Evolutionary conservation across 92 coral and sea anemone species (phyloP).

Genomic region (Pocillopora meandrina): DNA sequence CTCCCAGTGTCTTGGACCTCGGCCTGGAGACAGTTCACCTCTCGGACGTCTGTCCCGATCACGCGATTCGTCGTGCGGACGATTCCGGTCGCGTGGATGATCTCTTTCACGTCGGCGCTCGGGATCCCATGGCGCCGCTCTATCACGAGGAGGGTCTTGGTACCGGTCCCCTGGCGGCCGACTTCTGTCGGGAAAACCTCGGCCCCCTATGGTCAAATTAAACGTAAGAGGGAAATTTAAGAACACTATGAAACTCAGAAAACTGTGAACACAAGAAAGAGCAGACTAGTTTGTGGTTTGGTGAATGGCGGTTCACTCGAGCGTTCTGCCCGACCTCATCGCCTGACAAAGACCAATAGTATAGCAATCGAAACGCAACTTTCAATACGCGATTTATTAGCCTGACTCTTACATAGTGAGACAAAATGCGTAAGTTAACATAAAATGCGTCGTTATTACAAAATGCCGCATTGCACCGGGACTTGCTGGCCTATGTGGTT

Average conservation of each 20-base stretch:
- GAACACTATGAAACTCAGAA: not conserved
- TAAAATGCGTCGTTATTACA: too few relatives aligned
- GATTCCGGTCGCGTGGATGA: conserved; percentile 82
- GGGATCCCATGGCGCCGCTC: conserved; percentile 79
- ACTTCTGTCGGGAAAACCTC: conserved; percentile 68
- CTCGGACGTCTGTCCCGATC: conserved; percentile 74
- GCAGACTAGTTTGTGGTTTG: not conserved
- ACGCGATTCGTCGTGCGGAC: conserved; percentile 69
- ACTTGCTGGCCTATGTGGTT: too few relatives aligned
- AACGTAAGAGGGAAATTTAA: not conserved
- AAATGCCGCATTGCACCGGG: too few relatives aligned
- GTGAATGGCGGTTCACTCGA: too few relatives aligned
- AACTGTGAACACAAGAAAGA: too few relatives aligned
- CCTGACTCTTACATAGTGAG: too few relatives aligned
- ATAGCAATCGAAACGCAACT: too few relatives aligned
- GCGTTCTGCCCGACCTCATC: too few relatives aligned
- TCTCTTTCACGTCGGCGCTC: conserved; percentile 83
- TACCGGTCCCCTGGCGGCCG: conserved; percentile 83
- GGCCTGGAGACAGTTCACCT: conserved; percentile 70
- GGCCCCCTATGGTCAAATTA: conserved; percentile 34
- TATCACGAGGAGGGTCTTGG: conserved; percentile 80
- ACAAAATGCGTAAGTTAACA: too few relatives aligned
- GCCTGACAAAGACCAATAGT: too few relatives aligned
- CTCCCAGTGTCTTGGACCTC: conserved; percentile 76
- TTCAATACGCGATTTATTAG: too few relatives aligned